phyloP scores from a whole-genome alignment of 2,797 vertebrate genomes.

The Myotis myotis region DNA sequence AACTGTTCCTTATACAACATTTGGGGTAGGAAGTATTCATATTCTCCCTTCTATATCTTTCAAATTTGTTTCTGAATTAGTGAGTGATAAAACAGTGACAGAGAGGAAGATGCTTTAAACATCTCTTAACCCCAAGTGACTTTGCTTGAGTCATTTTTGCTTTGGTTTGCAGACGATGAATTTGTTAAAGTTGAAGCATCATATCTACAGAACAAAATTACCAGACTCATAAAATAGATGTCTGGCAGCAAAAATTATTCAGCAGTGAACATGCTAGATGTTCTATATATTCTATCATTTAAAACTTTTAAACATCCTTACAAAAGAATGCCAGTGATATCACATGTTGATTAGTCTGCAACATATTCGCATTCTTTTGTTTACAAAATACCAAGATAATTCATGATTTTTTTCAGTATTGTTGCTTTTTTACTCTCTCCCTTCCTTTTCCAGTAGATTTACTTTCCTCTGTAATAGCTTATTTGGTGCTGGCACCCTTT shows the following conservation, averaged over 20 bases:
- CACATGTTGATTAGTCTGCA: not conserved
- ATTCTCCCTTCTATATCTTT: not conserved
- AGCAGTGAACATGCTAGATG: not conserved
- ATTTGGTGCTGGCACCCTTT: not conserved
- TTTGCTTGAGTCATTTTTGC: not conserved
- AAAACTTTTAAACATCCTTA: not conserved
- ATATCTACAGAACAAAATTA: not conserved
- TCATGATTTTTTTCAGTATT: not conserved
- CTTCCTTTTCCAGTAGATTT: not conserved
- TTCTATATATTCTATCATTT: not conserved
- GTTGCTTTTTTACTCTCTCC: not conserved
- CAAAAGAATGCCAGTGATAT: not conserved
- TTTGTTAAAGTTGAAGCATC: not conserved
- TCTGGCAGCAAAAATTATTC: not conserved
- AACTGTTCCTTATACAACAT: not conserved
- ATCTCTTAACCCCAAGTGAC: not conserved
- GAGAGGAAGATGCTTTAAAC: not conserved
- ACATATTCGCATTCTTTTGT: not conserved
- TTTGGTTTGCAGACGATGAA: not conserved
- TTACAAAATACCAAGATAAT: not conserved
- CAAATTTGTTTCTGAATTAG: not conserved
- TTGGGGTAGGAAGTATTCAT: not conserved
- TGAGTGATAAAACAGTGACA: not conserved
- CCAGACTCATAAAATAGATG: not conserved
- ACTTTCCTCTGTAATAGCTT: not conserved